phyloP scores from a whole-genome alignment of 2,888 invertebrate species.

The Chrysolina haemoptera region DNA sequence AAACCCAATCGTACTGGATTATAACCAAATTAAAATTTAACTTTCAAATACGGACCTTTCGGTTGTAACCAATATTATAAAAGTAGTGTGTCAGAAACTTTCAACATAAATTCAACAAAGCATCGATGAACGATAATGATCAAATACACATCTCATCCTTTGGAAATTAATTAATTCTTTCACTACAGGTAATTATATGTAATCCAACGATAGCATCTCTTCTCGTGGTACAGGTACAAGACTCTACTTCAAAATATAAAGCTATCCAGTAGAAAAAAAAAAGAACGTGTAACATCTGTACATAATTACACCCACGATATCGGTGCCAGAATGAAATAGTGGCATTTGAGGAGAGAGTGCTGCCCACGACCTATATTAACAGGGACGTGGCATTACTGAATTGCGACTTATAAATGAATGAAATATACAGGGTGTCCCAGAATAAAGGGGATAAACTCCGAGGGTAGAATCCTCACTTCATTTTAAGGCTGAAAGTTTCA shows the following conservation, averaged over 20 bases:
- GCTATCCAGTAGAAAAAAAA: slow-evolving; percentile 29
- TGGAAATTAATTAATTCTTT: background rate
- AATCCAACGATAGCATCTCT: slow-evolving; percentile 23
- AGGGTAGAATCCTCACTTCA: too few species aligned
- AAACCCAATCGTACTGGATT: too few species aligned
- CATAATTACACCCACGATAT: slow-evolving; percentile 35
- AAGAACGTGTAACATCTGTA: slow-evolving; percentile 32
- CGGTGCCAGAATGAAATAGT: slow-evolving; percentile 25
- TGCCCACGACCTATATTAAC: slow-evolving; percentile 20
- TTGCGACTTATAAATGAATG: background rate
- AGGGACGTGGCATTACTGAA: background rate
- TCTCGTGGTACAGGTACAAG: slow-evolving; percentile 18
- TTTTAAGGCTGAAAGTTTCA: too few species aligned
- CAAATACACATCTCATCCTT: background rate
- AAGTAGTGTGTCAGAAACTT: too few species aligned
- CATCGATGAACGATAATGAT: too few species aligned
- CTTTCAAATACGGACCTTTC: too few species aligned
- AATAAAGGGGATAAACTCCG: too few species aligned
- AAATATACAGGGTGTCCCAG: too few species aligned
- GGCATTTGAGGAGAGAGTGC: slow-evolving; percentile 3
- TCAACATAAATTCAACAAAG: too few species aligned
- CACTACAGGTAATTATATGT: background rate
- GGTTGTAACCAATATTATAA: too few species aligned
- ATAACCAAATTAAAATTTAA: too few species aligned
- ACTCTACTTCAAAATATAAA: slow-evolving; percentile 7